Percentiles rank a stretch among this genome's conserved stretches.
These are phyloP conservation scores for Ochlodes sylvanus DNA, from an alignment of 2,888 invertebrate genomes.

Conservation along the genomic window DNA sequence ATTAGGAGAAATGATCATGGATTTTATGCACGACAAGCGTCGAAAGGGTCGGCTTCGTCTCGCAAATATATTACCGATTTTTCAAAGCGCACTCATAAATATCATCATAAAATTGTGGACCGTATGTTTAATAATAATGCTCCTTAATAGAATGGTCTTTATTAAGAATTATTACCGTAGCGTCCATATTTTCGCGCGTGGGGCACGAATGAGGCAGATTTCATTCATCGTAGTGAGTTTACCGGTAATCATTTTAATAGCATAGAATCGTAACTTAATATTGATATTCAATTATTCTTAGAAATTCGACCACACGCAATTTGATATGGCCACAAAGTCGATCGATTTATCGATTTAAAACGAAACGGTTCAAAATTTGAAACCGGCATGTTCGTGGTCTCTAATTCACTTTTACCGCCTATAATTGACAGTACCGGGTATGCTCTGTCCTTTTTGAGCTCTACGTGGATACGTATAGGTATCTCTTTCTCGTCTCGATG, in stretches of 20 bases:
- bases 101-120: conserved; percentile 68
- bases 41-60: conserved; percentile 74
- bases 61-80: conserved; percentile 78
- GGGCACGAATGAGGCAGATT: conserved; percentile 66
- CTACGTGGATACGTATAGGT: conserved; percentile 42
- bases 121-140: conserved; percentile 63
- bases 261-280: conserved; percentile 71
- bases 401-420: conserved; percentile 84
- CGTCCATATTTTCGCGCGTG: conserved; percentile 61
- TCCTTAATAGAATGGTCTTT: conserved; percentile 68
- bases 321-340: conserved; percentile 67
- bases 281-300: conserved; percentile 81
- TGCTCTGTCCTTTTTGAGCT: conserved; percentile 58
- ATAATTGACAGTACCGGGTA: conserved; percentile 82
- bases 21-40: conserved; percentile 80
- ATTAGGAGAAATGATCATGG: conserved; percentile 80
- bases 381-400: conserved; percentile 74
- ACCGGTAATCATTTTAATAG: conserved; percentile 73
- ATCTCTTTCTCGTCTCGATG: conserved; percentile 65
- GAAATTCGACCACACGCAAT: conserved; percentile 83
- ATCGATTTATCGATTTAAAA: conserved; percentile 83
- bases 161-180: conserved; percentile 67
- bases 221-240: conserved; percentile 61
- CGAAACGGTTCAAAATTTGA: conserved; percentile 83
- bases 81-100: conserved; percentile 71